These are phyloP conservation scores for Microcebus lehilahytsara DNA, from an alignment of 2,113 vertebrate species.

Conservation along the genomic window DNA sequence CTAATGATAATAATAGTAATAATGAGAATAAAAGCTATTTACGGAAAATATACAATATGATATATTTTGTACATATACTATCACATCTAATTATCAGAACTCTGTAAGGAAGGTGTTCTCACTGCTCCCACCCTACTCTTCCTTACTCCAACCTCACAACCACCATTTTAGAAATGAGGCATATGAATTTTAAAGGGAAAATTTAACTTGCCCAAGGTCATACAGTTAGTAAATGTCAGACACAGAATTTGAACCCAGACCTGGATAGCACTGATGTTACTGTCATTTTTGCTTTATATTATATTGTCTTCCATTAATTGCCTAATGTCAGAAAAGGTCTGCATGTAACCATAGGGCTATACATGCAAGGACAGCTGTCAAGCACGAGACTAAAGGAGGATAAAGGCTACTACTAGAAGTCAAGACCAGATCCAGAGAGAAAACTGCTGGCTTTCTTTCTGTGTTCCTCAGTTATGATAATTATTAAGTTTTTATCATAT, in stretches of 20 bases:
- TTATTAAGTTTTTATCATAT: conserved; percentile 12
- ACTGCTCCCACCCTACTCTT: not conserved
- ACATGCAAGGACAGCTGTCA: not conserved
- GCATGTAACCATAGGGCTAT: not conserved
- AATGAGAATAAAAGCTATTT: not conserved
- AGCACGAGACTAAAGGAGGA: not conserved
- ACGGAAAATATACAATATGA: conserved; percentile 20
- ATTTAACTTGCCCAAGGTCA: not conserved
- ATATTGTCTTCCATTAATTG: not conserved
- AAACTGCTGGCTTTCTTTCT: not conserved
- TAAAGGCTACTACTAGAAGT: not conserved
- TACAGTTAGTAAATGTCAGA: not conserved
- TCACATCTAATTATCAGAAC: conserved; percentile 31
- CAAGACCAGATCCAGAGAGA: conserved; percentile 5
- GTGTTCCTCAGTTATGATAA: conserved; percentile 18
- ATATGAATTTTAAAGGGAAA: conserved; percentile 6
- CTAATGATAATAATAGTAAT: conserved; percentile 11
- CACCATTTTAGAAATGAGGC: conserved; percentile 29
- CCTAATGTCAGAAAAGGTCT: not conserved
- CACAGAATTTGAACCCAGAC: not conserved
- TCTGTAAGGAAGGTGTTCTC: not conserved
- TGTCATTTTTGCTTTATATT: not conserved
- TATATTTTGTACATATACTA: not conserved
- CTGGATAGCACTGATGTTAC: not conserved
- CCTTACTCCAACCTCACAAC: not conserved